phyloP scores from a whole-genome alignment of 2,113 vertebrate species.

The Gnathonemus longibarbis region DNA sequence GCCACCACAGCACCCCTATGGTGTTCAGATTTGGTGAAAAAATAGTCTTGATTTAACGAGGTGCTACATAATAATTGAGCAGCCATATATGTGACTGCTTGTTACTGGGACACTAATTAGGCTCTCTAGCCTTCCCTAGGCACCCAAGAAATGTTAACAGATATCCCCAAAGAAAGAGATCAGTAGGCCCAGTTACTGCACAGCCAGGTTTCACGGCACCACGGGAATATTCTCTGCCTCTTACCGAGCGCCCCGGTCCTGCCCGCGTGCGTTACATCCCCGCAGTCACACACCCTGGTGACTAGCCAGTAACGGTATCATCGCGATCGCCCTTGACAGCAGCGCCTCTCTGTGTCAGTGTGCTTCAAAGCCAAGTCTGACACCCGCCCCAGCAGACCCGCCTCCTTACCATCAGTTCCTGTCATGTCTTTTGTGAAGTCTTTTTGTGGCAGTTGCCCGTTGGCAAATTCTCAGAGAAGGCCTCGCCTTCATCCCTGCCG shows the following conservation, averaged over 20 bases:
- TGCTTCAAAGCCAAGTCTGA: constrained; percentile 9
- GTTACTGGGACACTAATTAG: not conserved
- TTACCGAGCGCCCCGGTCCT: not conserved
- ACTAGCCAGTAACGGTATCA: not conserved
- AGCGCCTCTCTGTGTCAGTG: not conserved
- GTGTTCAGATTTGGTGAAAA: not conserved
- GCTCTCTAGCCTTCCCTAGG: not conserved
- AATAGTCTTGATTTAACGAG: not conserved
- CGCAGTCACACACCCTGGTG: not conserved
- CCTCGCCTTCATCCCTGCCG: not conserved
- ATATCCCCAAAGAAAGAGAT: not conserved
- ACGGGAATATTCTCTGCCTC: not conserved
- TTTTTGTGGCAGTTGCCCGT: not conserved
- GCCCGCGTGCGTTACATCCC: not conserved
- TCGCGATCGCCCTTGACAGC: not conserved
- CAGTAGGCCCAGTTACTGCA: not conserved
- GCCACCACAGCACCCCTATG: not conserved
- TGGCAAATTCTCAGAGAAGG: not conserved
- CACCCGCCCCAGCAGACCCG: not conserved
- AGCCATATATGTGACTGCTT: not conserved
- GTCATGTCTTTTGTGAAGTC: constrained; percentile 7
- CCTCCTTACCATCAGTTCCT: not conserved
- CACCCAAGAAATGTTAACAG: not conserved
- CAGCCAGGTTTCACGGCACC: not conserved
- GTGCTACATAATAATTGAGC: not conserved